Evolutionary conservation across 2,113 vertebrate species (phyloP).

Genomic region (Ancistrus triradiatus): DNA sequence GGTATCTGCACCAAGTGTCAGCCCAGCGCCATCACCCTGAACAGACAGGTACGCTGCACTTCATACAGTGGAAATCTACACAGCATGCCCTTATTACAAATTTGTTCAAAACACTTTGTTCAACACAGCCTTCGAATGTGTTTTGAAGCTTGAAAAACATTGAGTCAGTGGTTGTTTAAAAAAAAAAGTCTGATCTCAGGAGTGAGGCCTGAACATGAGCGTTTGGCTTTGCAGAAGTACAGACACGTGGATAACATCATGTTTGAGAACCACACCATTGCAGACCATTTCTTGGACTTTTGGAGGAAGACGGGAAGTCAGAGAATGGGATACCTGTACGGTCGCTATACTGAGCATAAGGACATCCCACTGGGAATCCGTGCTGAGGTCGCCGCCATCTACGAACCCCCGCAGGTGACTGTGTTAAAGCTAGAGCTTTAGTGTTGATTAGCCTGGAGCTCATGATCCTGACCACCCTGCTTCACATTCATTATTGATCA

Average conservation of each 20-base stretch:
- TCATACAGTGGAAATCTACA: too few species aligned
- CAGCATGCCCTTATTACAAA: too few species aligned
- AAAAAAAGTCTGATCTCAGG: background rate
- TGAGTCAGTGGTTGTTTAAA: too few species aligned
- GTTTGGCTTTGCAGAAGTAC: constrained; percentile 80
- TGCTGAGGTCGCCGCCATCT: constrained; percentile 94
- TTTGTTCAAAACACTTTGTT: too few species aligned
- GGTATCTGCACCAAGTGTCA: constrained; percentile 99
- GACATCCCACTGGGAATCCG: constrained; percentile 95
- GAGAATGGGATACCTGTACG: constrained; percentile 89
- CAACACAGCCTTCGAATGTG: too few species aligned
- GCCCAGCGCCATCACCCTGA: constrained; percentile 95
- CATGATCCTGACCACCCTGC: too few species aligned
- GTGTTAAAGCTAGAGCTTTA: background rate
- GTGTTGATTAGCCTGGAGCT: too few species aligned
- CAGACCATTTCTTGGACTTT: constrained; percentile 97
- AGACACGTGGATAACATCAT: constrained; percentile 99
- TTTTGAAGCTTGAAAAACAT: too few species aligned
- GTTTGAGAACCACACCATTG: constrained; percentile 98
- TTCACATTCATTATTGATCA: too few species aligned
- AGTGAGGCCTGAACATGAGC: background rate
- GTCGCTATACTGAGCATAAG: constrained; percentile 92
- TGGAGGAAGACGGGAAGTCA: constrained; percentile 98
- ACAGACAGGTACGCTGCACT: constrained; percentile 75
- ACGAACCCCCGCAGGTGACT: constrained; percentile 91